A percentile compares a stretch with the other conserved stretches of the same genome.
These are phyloP conservation scores for Crotalus tigris DNA, from an alignment of 2,113 vertebrate genomes.

Conservation along the genomic window DNA sequence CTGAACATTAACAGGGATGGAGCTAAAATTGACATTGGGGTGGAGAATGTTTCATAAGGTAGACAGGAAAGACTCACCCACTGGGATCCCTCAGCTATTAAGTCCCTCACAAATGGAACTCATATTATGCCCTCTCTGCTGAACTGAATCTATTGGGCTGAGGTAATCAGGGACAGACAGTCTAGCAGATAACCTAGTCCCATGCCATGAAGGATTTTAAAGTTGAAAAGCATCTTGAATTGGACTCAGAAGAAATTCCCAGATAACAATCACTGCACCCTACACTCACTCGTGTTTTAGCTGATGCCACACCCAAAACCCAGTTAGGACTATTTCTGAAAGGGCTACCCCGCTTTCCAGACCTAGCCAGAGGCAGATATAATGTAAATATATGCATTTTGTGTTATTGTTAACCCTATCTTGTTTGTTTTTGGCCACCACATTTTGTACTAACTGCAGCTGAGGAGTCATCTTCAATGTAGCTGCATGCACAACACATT, in stretches of 20 bases:
- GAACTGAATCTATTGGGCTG: not conserved
- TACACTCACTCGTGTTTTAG: too few relatives aligned
- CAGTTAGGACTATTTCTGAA: too few relatives aligned
- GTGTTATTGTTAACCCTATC: not conserved
- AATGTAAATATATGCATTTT: not conserved
- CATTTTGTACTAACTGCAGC: not conserved
- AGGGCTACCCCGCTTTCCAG: too few relatives aligned
- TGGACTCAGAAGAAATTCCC: too few relatives aligned
- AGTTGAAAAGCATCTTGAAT: too few relatives aligned
- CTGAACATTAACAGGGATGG: not conserved
- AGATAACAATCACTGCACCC: too few relatives aligned
- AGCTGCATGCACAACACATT: not conserved
- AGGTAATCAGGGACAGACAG: not conserved
- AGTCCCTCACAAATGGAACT: not conserved
- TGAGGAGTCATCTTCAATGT: not conserved
- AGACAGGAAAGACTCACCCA: not conserved
- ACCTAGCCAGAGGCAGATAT: not conserved
- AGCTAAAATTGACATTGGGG: not conserved
- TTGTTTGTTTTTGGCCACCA: not conserved
- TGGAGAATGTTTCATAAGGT: not conserved
- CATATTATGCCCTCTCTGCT: not conserved
- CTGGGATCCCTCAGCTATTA: not conserved
- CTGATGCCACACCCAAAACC: too few relatives aligned
- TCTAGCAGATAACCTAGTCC: not conserved
- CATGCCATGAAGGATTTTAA: too few relatives aligned